A percentile compares a stretch with the other conserved stretches of the same genome.
These are phyloP conservation scores for Oenanthe melanoleuca DNA, from an alignment of 2,113 vertebrate genomes.

Conservation along the genomic window DNA sequence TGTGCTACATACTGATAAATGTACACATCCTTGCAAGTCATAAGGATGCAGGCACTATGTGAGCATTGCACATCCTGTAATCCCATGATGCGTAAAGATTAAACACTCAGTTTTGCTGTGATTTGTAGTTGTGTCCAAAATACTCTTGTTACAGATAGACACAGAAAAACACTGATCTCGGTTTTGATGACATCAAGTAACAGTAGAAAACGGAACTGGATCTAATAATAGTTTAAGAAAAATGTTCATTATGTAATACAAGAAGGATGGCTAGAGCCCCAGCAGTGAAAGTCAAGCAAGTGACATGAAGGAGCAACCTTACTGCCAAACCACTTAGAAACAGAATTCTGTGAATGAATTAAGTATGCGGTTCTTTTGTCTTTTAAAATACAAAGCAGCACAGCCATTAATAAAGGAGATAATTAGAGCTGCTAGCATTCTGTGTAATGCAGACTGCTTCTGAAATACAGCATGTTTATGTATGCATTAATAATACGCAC, in stretches of 20 bases:
- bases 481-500: constrained; percentile 66
- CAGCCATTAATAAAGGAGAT: constrained; percentile 61
- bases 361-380: constrained; percentile 33
- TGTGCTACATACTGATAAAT: neutral
- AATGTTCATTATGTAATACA: constrained; percentile 43
- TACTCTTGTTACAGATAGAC: neutral
- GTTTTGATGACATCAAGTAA: constrained; percentile 42
- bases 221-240: constrained; percentile 63
- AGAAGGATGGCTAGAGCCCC: constrained; percentile 27
- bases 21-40: neutral
- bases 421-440: constrained; percentile 52
- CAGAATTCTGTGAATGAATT: constrained; percentile 39
- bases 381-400: constrained; percentile 39
- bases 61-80: neutral
- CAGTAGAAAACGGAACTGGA: constrained; percentile 22
- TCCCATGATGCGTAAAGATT: neutral
- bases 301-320: constrained; percentile 39
- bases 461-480: constrained; percentile 57
- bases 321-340: constrained; percentile 27
- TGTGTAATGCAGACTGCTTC: constrained; percentile 30
- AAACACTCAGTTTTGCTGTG: neutral
- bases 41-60: neutral
- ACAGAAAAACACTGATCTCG: neutral
- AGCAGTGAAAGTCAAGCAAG: constrained; percentile 42
- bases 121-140: constrained; percentile 1